Base-by-base conservation (phyloP, 2,888 invertebrate species). In the Empis stercorea region DNA sequence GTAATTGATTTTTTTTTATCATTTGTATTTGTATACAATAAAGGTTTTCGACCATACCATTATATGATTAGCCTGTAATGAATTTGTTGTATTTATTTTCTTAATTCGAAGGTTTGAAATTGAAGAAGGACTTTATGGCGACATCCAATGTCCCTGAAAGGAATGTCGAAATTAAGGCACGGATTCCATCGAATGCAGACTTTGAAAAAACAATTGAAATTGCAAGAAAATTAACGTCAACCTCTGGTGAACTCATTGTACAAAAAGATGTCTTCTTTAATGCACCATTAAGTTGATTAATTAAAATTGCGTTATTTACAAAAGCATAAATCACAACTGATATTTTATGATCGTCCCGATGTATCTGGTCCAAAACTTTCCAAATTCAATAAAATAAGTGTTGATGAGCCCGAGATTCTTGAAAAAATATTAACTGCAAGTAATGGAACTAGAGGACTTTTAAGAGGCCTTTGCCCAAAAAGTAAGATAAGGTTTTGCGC, bases 311-410 rank as follows among this genome's bases (percentile, higher is more conserved):
- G 69, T 3, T 66, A 66, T 44, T 48, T 64, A 10, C 39, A 60
- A 44, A 17, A 23, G 10, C 52, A 54, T 0, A 59, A 58, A 9
- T 59, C 83, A 1, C 80, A 85, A 54, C 68, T 95, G 32, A 84
- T 95, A 30, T 82, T 76, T 54, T 95, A 95, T 61, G 76, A 84
- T 44, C 74, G 95, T 45, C 79, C 81, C 0, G 81, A 94, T 66
- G 65, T 72, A 11, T 71, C 72, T 10, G 94, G 92, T 0, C 93
- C 95, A 0, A 95, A 93, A 62, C 62, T 87, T 3, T 78, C 79
- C 45, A 72, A 76, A 43, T 95, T 80, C 60, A 77, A 80, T 52
- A 79, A 83, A 57, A 70, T 80, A 10, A 58, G 72, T 13, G 61
- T 72, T 0, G 71, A 72, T 15, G 74, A 76, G 53, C 73, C 80